Conservation (phyloP, 2,888 invertebrate genomes). For the Amaurobius ferox region DNA sequence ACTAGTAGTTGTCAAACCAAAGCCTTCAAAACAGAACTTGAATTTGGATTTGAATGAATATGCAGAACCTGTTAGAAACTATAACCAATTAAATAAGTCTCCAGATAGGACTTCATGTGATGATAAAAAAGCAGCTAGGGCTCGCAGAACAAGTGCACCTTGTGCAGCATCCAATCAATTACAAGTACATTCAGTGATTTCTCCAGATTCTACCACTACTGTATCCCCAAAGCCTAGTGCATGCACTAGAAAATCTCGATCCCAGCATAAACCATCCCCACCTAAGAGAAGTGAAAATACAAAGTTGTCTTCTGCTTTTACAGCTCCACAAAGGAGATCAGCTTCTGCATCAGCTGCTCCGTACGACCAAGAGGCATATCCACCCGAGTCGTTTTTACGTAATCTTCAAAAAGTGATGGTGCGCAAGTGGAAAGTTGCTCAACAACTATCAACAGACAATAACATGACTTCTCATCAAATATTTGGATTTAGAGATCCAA, state of each 20-base stretch:
- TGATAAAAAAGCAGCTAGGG: slow-evolving; percentile 18
- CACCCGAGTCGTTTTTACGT: slow-evolving; percentile 85
- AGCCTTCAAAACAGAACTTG: slow-evolving; percentile 61
- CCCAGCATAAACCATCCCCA: slow-evolving; percentile 78
- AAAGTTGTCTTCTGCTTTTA: slow-evolving; percentile 80
- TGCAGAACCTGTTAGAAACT: neutral
- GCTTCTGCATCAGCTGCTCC: slow-evolving; percentile 80
- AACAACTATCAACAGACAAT: slow-evolving; percentile 91
- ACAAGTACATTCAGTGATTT: slow-evolving; percentile 47
- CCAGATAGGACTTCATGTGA: slow-evolving; percentile 43
- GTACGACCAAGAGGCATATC: slow-evolving; percentile 81
- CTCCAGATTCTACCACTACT: slow-evolving; percentile 21
- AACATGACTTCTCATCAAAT: slow-evolving; percentile 90
- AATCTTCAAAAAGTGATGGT: slow-evolving; percentile 94
- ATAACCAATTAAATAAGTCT: slow-evolving; percentile 2
- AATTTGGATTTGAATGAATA: slow-evolving; percentile 36
- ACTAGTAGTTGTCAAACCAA: slow-evolving; percentile 54
- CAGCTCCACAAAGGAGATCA: slow-evolving; percentile 57
- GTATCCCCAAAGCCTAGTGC: slow-evolving; percentile 41
- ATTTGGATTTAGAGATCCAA: slow-evolving; percentile 85
- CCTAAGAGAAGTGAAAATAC: slow-evolving; percentile 88
- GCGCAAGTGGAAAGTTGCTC: slow-evolving; percentile 91
- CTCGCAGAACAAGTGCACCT: slow-evolving; percentile 61
- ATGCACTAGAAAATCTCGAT: slow-evolving; percentile 54
- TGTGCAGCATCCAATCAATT: slow-evolving; percentile 43